phyloP scores from a whole-genome alignment of 2,113 vertebrate genomes.

The Capricornis sumatraensis region DNA sequence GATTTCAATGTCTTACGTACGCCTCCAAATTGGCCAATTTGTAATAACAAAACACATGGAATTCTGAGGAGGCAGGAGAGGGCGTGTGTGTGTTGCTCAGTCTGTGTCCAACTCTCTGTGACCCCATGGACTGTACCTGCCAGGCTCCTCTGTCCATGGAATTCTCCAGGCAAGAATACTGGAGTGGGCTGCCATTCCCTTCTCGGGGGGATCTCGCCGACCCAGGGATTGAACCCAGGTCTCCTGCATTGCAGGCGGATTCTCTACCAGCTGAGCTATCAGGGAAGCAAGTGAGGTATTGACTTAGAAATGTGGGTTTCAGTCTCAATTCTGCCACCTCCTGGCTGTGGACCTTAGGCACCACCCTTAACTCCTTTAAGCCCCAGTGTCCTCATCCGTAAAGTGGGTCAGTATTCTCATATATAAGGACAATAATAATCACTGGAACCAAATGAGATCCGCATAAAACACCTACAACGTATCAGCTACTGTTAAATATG shows the following conservation, averaged over 20 bases:
- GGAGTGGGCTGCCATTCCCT: neutral
- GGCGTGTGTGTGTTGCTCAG: fast-evolving
- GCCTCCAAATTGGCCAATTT: neutral
- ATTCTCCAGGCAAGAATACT: neutral
- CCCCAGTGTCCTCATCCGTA: neutral
- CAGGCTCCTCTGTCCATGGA: neutral
- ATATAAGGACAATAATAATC: neutral
- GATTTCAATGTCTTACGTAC: neutral
- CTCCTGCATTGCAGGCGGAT: neutral
- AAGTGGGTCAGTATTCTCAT: neutral
- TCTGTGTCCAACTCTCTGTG: neutral
- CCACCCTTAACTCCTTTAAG: neutral
- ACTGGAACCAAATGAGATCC: neutral
- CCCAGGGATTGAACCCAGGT: neutral
- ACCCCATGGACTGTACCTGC: neutral
- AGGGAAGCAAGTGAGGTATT: neutral
- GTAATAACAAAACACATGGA: neutral
- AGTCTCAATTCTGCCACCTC: neutral
- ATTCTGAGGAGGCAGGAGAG: neutral
- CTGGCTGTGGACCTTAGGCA: neutral
- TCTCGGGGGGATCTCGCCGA: fast-evolving
- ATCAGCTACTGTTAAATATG: neutral
- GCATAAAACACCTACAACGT: neutral
- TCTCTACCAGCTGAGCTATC: neutral
- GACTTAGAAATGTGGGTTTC: neutral